Percentiles rank a stretch among this genome's conserved stretches.
These are phyloP conservation scores for Podargus strigoides DNA, from an alignment of 2,797 vertebrate genomes.

Conservation along the genomic window DNA sequence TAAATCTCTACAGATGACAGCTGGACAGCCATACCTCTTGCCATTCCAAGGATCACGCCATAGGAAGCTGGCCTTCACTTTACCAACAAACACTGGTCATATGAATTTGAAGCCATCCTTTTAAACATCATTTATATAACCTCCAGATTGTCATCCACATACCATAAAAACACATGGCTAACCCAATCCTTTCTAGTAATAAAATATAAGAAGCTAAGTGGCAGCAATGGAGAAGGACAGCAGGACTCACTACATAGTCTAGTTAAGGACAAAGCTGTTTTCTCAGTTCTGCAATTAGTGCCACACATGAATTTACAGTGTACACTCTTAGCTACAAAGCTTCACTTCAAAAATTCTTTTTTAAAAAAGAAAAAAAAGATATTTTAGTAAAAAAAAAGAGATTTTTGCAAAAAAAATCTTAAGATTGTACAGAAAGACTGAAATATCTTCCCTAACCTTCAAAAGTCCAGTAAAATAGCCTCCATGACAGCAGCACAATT, in stretches of 20 bases:
- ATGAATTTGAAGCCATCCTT: background rate
- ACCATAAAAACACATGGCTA: background rate
- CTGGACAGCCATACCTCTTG: background rate
- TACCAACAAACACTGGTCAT: background rate
- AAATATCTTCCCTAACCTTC: background rate
- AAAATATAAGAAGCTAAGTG: background rate
- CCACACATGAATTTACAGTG: background rate
- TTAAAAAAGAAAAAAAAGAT: background rate
- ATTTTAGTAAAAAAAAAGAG: background rate
- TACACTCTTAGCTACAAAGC: background rate
- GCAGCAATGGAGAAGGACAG: background rate
- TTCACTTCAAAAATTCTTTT: background rate
- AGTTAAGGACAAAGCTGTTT: background rate
- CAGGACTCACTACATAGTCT: background rate
- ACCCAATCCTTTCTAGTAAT: background rate
- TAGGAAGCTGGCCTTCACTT: background rate
- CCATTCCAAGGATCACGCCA: background rate
- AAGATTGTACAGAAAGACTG: background rate
- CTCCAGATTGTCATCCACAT: background rate
- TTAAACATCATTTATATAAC: background rate
- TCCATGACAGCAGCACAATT: background rate
- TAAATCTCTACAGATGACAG: conserved; percentile 14
- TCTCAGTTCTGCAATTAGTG: background rate
- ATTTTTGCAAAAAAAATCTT: background rate
- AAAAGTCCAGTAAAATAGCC: background rate